These are phyloP conservation scores for Campylomormyrus tamandua DNA, from an alignment of 2,113 vertebrate species.

Conservation along the genomic window DNA sequence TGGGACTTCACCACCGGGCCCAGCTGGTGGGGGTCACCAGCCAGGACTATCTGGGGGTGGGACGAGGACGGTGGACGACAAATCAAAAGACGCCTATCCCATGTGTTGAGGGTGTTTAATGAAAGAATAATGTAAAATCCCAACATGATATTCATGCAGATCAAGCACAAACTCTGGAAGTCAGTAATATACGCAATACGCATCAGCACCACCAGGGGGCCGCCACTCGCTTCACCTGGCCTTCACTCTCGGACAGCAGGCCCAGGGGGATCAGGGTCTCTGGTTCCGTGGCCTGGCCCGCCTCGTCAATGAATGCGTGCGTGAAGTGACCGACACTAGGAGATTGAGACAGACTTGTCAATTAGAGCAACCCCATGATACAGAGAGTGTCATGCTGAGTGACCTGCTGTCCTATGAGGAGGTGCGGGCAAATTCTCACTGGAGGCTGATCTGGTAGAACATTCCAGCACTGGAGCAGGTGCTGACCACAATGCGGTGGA, in stretches of 20 bases:
- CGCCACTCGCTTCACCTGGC: constrained; percentile 66
- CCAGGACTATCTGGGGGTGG: constrained; percentile 72
- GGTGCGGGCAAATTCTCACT: constrained; percentile 50
- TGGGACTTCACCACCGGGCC: constrained; percentile 84
- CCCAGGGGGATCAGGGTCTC: constrained; percentile 85
- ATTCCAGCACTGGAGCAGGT: constrained; percentile 85
- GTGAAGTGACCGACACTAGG: constrained; percentile 84
- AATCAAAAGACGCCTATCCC: not conserved
- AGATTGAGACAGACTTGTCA: not conserved
- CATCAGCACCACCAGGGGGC: not conserved
- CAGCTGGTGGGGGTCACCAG: constrained; percentile 87
- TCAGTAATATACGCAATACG: not conserved
- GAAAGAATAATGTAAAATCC: not conserved
- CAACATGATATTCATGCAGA: not conserved
- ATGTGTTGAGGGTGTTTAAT: not conserved
- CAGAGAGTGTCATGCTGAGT: no score
- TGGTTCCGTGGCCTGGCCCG: constrained; percentile 88
- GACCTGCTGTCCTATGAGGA: not conserved
- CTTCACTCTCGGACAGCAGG: constrained; percentile 71
- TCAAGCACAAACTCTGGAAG: not conserved
- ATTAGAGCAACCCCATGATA: not conserved
- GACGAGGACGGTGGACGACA: not conserved
- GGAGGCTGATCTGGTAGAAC: constrained; percentile 74
- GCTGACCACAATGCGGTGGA: constrained; percentile 78
- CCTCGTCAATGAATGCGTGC: constrained; percentile 88